A percentile compares a stretch with the other conserved stretches of the same genome.
These are phyloP conservation scores for Cheiracanthium punctorium DNA, from an alignment of 2,888 invertebrate species.

Conservation along the genomic window DNA sequence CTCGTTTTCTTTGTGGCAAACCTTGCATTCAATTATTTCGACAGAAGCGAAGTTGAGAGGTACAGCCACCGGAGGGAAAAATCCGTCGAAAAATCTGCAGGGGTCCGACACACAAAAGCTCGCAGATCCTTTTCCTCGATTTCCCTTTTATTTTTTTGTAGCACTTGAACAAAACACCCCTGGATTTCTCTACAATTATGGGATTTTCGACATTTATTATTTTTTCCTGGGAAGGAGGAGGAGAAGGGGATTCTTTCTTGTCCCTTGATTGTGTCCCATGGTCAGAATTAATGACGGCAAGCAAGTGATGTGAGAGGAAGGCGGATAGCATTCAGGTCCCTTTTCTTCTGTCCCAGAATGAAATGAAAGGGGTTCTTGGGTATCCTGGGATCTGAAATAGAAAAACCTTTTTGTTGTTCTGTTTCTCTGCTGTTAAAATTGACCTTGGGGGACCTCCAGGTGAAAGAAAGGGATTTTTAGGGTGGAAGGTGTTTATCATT, in stretches of 20 bases:
- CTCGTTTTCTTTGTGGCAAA: background rate
- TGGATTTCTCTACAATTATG: slow-evolving; percentile 19
- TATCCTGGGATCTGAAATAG: background rate
- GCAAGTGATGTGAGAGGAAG: background rate
- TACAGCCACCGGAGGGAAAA: background rate
- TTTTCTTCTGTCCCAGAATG: background rate
- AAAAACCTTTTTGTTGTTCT: background rate
- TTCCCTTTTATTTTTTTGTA: background rate
- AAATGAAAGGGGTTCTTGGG: background rate
- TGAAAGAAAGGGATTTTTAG: too few species aligned
- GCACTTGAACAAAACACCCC: slow-evolving; percentile 14
- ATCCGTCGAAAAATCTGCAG: background rate
- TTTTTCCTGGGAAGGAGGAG: too few species aligned
- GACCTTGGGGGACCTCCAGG: too few species aligned
- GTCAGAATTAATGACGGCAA: slow-evolving; percentile 25
- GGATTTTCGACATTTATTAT: slow-evolving; percentile 14
- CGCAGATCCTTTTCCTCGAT: background rate
- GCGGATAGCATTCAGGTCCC: background rate
- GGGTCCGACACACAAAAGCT: slow-evolving; percentile 17
- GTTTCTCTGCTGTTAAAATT: background rate
- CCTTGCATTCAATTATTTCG: background rate
- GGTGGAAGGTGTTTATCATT: too few species aligned
- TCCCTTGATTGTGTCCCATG: slow-evolving; percentile 1
- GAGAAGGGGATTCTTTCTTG: slow-evolving; percentile 6
- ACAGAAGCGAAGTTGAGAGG: too few species aligned